Base-by-base conservation (phyloP, 2,888 invertebrate genomes). In the Acleris literana region DNA sequence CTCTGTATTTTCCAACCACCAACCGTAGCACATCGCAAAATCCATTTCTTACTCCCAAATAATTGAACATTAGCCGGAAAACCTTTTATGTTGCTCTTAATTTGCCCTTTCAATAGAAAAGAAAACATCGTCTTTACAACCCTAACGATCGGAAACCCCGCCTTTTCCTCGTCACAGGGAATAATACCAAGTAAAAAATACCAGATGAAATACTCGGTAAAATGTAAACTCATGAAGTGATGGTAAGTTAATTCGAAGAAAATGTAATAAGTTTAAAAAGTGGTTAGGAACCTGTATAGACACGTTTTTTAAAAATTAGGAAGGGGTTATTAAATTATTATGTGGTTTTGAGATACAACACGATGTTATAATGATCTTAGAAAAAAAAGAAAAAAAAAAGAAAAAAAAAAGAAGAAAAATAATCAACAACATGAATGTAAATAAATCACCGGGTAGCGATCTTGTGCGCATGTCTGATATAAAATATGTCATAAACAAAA, bases 141-240 rank as follows among this genome's bases (percentile, higher is more conserved):
- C 51, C 46, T 65, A 65, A 61, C 55, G 65, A 61, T 51, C 65
- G 55, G 22, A 56, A 51, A 61, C 65, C 51, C 54, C 65, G 65
- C 60, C 65, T 52, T 65, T 65, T 61, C 60, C 46, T 46, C 46
- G 46, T 46, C 46, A 46, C 46, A 39, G 39, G 39, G 46, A 46
- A 17, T 46, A 62, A 54, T 29, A 5, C 46, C 20, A 11, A 29
- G 20, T 33, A 29, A 46, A 29, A 61, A n/a, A 46, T 44, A n/a
- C 46, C 17, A 7, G 17, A 17, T 46, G n/a, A 46, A 46, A 46
- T 46, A 46, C 46, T n/a, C n/a, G 46, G 46, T 46, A 17, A 46
- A 46, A 33, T 11, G 33, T 33, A 44, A 44, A 44, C 16, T 16
- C 29, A 16, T 44, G n/a, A 44, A 5, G 16, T 6, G 44, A 44